Evolutionary conservation across 30 jellyfish, hydroid and myxozoan genomes (phyloP).

Genomic region (Nemopilema nomurai): DNA sequence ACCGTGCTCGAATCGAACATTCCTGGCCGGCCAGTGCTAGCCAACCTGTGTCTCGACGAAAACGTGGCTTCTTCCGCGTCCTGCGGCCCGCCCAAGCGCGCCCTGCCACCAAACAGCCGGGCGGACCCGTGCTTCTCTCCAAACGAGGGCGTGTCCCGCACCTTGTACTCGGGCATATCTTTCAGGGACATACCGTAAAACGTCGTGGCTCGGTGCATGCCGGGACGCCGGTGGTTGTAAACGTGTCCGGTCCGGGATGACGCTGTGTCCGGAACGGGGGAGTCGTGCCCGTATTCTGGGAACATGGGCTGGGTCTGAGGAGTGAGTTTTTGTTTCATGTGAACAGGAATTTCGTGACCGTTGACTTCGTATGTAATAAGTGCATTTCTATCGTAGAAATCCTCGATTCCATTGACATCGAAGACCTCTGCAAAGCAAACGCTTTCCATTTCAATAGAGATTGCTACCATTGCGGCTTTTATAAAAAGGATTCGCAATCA

Average conservation of each 20-base stretch:
- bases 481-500: not conserved
- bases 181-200: constrained; percentile 83
- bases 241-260: constrained; percentile 58
- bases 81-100: constrained; percentile 21
- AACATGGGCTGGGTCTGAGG: constrained; percentile 93
- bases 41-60: constrained; percentile 41
- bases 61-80: constrained; percentile 8
- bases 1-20: constrained; percentile 25
- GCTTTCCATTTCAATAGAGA: not conserved
- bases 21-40: not conserved
- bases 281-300: constrained; percentile 92
- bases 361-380: constrained; percentile 91
- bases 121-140: constrained; percentile 29
- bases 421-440: constrained; percentile 73
- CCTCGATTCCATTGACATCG: constrained; percentile 96
- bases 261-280: constrained; percentile 55
- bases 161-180: constrained; percentile 94
- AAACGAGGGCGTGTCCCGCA: constrained; percentile 78
- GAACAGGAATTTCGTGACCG: constrained; percentile 98
- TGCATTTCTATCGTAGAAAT: constrained; percentile 90
- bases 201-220: constrained; percentile 59
- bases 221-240: constrained; percentile 17
- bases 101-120: constrained; percentile 12
- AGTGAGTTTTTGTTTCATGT: constrained; percentile 85
- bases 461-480: not conserved